These are phyloP conservation scores for Brenthis hecate DNA, from an alignment of 2,888 invertebrate species.

Conservation along the genomic window DNA sequence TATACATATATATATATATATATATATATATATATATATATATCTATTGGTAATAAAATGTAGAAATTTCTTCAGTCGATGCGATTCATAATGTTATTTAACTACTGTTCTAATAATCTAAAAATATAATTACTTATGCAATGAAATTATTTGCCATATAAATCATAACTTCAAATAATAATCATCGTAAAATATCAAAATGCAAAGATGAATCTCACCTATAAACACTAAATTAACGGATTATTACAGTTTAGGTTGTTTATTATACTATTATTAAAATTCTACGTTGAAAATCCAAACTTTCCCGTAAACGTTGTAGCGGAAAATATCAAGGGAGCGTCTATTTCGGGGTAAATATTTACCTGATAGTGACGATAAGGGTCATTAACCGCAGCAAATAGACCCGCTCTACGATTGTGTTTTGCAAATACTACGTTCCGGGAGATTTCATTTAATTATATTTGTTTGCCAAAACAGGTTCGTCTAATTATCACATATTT, in stretches of 20 bases:
- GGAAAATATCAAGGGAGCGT: slow-evolving; percentile 20
- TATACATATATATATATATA: no score
- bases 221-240: no score
- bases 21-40: no score
- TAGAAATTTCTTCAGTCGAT: no score
- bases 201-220: no score
- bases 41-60: no score
- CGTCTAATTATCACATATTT: not conserved
- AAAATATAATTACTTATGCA: no score
- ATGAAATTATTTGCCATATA: no score
- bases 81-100: no score
- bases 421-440: slow-evolving; percentile 6
- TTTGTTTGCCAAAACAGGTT: not conserved
- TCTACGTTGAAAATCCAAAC: slow-evolving; percentile 2
- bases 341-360: slow-evolving; percentile 35
- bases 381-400: slow-evolving; percentile 39
- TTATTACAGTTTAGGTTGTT: not conserved
- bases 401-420: slow-evolving; percentile 21
- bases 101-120: no score
- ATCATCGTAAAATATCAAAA: no score
- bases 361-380: slow-evolving; percentile 42
- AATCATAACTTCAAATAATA: no score
- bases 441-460: slow-evolving; percentile 4
- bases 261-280: not conserved
- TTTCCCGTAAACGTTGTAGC: slow-evolving; percentile 15